These are phyloP conservation scores for Nematolebias whitei DNA, from an alignment of 2,113 vertebrate genomes.

Conservation along the genomic window DNA sequence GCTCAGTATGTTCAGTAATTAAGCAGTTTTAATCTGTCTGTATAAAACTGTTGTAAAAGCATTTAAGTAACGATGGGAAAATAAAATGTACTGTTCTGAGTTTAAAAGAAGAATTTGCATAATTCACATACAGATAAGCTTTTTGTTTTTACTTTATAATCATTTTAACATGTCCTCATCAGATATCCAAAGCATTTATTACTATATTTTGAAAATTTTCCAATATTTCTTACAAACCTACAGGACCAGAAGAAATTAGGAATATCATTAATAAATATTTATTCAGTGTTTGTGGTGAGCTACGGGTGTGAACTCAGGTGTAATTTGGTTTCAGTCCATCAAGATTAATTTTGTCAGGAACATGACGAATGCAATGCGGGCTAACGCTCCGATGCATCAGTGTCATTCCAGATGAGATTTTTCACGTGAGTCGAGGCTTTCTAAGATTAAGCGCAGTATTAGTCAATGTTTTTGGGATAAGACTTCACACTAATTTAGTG, in stretches of 20 bases:
- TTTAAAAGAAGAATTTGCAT: no score
- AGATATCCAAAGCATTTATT: background rate
- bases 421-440: slow-evolving; percentile 80
- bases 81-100: no score
- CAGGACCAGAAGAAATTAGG: slow-evolving; percentile 44
- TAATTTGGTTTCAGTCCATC: slow-evolving; percentile 83
- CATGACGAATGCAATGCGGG: slow-evolving; percentile 79
- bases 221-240: slow-evolving; percentile 42
- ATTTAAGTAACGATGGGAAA: no score
- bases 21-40: no score
- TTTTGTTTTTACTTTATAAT: no score
- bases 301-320: slow-evolving; percentile 77
- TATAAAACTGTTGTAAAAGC: no score
- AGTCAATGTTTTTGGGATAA: slow-evolving; percentile 84
- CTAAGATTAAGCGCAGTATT: slow-evolving; percentile 82
- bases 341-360: slow-evolving; percentile 82
- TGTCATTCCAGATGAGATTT: slow-evolving; percentile 80
- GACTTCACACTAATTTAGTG: slow-evolving; percentile 83
- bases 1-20: no score
- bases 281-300: slow-evolving; percentile 71
- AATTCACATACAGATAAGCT: no score
- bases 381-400: slow-evolving; percentile 81
- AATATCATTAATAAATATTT: slow-evolving; percentile 77
- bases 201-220: slow-evolving; percentile 39
- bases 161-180: no score